Evolutionary conservation across 2,797 vertebrate species (phyloP).

Genomic region (Mormyrops boulengeri): DNA sequence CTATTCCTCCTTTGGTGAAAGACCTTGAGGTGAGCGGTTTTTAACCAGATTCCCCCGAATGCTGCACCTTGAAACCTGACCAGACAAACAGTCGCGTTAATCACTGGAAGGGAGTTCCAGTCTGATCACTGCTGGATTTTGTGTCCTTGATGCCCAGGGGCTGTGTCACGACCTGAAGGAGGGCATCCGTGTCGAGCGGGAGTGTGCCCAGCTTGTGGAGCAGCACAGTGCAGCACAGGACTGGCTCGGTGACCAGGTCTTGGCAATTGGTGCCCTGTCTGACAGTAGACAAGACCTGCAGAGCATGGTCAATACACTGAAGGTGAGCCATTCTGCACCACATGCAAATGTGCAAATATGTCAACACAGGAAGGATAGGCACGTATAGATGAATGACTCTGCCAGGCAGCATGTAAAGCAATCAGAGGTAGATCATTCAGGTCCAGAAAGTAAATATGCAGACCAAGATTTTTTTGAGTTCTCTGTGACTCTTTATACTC

Average conservation of each 20-base stretch:
- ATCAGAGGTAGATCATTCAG: background rate
- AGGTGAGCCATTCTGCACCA: conserved; percentile 45
- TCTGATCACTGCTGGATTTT: background rate
- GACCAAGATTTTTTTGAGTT: background rate
- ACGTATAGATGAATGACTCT: background rate
- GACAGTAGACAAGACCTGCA: conserved; percentile 49
- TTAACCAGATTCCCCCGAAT: background rate
- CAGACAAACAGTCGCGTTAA: background rate
- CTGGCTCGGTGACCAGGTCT: conserved; percentile 66
- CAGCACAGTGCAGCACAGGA: conserved; percentile 64
- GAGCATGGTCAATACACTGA: conserved; percentile 55
- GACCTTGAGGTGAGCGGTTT: conserved; percentile 49
- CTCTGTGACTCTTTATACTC: background rate
- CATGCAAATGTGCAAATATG: conserved; percentile 8
- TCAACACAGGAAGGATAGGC: background rate
- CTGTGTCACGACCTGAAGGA: conserved; percentile 41
- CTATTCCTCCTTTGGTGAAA: conserved; percentile 47
- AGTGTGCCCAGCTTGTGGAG: conserved; percentile 61
- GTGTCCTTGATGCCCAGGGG: conserved; percentile 40
- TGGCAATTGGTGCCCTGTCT: conserved; percentile 46
- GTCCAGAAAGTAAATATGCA: background rate
- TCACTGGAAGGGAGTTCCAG: background rate
- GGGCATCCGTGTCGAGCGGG: conserved; percentile 55
- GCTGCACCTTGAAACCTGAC: background rate
- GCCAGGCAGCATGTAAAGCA: background rate